Evolutionary conservation across 2,113 vertebrate species (phyloP), one percentile per base, ranked within the genome.

Genomic region (Vidua macroura): DNA sequence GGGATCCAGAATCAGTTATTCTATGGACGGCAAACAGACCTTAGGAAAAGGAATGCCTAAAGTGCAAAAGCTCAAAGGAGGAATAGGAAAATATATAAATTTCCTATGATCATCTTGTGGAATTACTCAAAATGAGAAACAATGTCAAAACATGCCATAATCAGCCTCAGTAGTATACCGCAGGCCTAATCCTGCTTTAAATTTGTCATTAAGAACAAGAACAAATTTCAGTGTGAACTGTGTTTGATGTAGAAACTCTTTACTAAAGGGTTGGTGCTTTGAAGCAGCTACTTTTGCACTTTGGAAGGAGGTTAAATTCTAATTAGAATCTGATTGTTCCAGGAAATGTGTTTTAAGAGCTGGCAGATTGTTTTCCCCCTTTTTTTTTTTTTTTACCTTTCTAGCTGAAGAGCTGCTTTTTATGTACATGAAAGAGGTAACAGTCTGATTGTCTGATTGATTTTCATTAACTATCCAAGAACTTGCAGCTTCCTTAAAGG

Each of bases 311-410:
- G 11, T 76, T 83, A 76, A 92, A 79, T 44, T 55, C 77, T 51
- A 74, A 81, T 83, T 69, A 53, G 41, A 75, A 63, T 84, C 72
- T 87, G 35, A 70, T 94, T 94, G 92, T 90, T 90, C 78, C 21
- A 79, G 58, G 86, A 94, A 88, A 64, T 69, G 37, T 43, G 21
- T 56, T 91, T 51, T 63, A 88, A 48, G 52, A 76, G 8, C 39
- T 60, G 52, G 13, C 25, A 85, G 60, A 67, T 43, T 2, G 17
- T 43, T 85, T 81, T 7, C 21, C 11, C 4, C 3, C n/a, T n/a
- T 15, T 5, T 31, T 39, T 37, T 25, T 8, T 30, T 37, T 49
- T 46, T 51, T 58, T 33, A 11, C 21, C 41, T 46, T 68, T 55
- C 68, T 44, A 53, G 48, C 27, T 83, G 51, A 64, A 83, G 49